phyloP scores from a whole-genome alignment of 2,888 invertebrate genomes.

The Chalcosyrphus nemorum region DNA sequence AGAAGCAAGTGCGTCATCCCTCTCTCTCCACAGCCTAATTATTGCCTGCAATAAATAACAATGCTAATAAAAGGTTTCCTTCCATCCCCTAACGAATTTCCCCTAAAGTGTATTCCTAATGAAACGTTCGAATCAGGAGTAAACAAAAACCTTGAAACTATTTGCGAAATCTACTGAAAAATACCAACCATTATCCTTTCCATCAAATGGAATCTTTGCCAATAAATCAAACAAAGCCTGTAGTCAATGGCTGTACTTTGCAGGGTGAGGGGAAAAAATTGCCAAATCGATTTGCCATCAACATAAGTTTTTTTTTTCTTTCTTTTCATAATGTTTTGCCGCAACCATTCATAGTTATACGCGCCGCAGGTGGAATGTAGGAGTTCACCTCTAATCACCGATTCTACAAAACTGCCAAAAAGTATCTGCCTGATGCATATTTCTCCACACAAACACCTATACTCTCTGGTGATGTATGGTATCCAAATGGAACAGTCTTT shows the following conservation, averaged over 20 bases:
- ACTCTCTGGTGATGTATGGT: neutral
- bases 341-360: neutral
- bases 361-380: neutral
- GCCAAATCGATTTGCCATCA: no score
- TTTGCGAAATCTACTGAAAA: neutral
- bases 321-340: neutral
- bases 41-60: no score
- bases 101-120: neutral
- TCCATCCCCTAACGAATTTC: no score
- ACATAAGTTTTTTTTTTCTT: neutral
- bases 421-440: constrained; percentile 11
- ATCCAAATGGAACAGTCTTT: neutral
- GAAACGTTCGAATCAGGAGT: neutral
- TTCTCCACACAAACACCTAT: neutral
- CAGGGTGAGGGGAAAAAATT: neutral
- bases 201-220: neutral
- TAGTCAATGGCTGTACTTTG: constrained; percentile 1
- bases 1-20: no score
- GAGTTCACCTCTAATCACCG: constrained; percentile 1
- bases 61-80: no score
- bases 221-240: neutral
- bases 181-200: neutral
- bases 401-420: constrained; percentile 3
- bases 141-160: neutral
- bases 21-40: no score